Base-by-base conservation (phyloP, 2,113 vertebrate species). In the Hucho hucho region DNA sequence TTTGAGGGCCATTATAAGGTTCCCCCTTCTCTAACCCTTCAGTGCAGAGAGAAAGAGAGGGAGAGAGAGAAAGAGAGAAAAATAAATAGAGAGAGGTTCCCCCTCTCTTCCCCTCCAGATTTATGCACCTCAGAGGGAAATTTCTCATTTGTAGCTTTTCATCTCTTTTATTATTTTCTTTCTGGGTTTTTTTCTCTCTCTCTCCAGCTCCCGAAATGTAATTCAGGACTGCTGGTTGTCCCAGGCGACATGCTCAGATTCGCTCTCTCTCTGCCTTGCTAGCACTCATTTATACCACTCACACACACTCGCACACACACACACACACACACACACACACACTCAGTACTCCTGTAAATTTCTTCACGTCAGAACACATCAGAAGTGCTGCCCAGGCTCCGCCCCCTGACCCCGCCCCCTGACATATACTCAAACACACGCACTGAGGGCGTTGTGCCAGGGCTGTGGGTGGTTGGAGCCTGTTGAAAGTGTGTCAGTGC, bases 291-390 rank as follows among this genome's bases (percentile, higher is more conserved):
- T 13, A 28, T 14, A 11, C n/a, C 70, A 26, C n/a, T 4, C 22
- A n/a, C 49, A 59, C 6, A 12, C 6, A 1, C 6, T 4, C 64
- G 1, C 26, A 18, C 49, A 0, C 28, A 24, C 3, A 3, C 18
- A 3, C 18, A 3, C 32, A 37, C 29, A 1, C 6, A 12, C 65
- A 66, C 59, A 46, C 46, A 74, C 64, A 68, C 29, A 9, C 6
- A 37, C 29, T 32, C 29, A 91, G 88, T 88, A 84, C 87, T 84
- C 83, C 86, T 90, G 92, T 92, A 91, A 91, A 90, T 89, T 90
- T 85, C 59, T 83, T 83, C 79, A 78, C 91, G 91, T 93, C 92
- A 93, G 92, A 93, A 92, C 91, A 93, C 89, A 90, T 94, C 89
- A 92, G 86, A 90, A 89, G 90, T n/a, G 90, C 80, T 88, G 87